Conservation (phyloP, 2,113 vertebrate species). For the Rhinopomastus cyanomelas region DNA sequence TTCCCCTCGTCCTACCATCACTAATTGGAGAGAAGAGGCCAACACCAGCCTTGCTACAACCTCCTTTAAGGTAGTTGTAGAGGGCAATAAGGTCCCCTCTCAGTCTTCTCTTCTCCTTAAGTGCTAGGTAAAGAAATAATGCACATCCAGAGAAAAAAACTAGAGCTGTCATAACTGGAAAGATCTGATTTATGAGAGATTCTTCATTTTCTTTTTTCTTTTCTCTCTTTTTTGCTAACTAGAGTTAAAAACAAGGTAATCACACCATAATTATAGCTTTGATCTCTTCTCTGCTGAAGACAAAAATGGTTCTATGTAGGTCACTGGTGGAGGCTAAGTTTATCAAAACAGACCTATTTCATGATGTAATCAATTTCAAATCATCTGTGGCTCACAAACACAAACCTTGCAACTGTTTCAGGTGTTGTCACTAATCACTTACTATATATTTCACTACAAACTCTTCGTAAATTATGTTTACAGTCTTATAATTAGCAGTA, state of each 20-base stretch:
- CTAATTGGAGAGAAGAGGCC: too few species aligned
- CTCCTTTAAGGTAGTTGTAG: too few species aligned
- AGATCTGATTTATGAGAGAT: conserved; percentile 30
- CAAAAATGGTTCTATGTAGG: conserved; percentile 65
- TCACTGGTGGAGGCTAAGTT: conserved; percentile 55
- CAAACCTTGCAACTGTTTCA: conserved; percentile 3
- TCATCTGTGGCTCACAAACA: not conserved
- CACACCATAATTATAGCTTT: conserved; percentile 68
- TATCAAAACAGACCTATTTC: conserved; percentile 53
- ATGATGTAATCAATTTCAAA: conserved; percentile 30
- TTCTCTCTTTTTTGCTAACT: conserved; percentile 37
- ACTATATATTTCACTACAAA: conserved; percentile 23
- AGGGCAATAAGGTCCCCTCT: too few species aligned
- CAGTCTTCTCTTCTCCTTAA: too few species aligned
- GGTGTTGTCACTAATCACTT: conserved; percentile 17
- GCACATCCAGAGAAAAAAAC: not conserved
- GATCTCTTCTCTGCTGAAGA: conserved; percentile 63
- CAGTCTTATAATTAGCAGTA: conserved; percentile 66
- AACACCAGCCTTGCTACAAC: too few species aligned
- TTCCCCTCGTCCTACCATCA: too few species aligned
- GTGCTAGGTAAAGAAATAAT: not conserved
- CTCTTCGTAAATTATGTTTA: conserved; percentile 65
- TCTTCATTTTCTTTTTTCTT: conserved; percentile 34
- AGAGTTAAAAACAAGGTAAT: conserved; percentile 69
- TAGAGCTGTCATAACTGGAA: conserved; percentile 17